Evolutionary conservation across 1,140 invertebrate genomes (phyloP).

Genomic region (Penaeus indicus): DNA sequence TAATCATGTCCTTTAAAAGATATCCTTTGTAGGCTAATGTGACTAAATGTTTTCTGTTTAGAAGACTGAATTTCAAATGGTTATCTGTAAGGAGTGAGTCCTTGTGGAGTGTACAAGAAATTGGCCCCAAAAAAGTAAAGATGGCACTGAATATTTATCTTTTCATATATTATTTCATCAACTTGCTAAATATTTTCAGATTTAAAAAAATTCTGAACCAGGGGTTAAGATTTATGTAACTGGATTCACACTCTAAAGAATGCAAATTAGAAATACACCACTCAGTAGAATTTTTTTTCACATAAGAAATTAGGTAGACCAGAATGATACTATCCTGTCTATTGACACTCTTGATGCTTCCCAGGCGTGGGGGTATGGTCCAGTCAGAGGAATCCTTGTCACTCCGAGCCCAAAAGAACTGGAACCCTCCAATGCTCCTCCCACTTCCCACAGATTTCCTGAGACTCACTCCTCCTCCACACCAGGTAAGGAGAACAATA

Average conservation of each 20-base stretch:
- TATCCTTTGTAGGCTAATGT: too few relatives aligned
- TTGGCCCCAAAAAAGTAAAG: too few relatives aligned
- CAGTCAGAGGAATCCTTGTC: constrained; percentile 65
- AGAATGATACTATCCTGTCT: not conserved
- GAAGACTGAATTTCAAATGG: too few relatives aligned
- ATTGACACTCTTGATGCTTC: not conserved
- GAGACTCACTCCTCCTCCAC: constrained; percentile 71
- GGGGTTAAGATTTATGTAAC: not conserved
- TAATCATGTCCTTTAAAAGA: too few relatives aligned
- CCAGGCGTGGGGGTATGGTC: constrained; percentile 39
- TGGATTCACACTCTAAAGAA: not conserved
- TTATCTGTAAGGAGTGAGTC: too few relatives aligned
- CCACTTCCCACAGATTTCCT: constrained; percentile 86
- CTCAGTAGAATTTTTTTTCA: not conserved
- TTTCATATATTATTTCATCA: too few relatives aligned
- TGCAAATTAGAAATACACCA: not conserved
- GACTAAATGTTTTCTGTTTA: too few relatives aligned
- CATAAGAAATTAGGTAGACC: not conserved
- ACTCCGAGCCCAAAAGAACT: constrained; percentile 73
- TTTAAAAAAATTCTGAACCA: too few relatives aligned
- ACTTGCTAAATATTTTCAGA: too few relatives aligned
- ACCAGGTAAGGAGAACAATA: constrained; percentile 52
- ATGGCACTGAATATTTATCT: too few relatives aligned
- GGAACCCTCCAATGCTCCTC: constrained; percentile 86
- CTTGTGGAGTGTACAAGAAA: too few relatives aligned